phyloP scores from a whole-genome alignment of 1,140 invertebrate genomes.

The Penaeus japonicus region DNA sequence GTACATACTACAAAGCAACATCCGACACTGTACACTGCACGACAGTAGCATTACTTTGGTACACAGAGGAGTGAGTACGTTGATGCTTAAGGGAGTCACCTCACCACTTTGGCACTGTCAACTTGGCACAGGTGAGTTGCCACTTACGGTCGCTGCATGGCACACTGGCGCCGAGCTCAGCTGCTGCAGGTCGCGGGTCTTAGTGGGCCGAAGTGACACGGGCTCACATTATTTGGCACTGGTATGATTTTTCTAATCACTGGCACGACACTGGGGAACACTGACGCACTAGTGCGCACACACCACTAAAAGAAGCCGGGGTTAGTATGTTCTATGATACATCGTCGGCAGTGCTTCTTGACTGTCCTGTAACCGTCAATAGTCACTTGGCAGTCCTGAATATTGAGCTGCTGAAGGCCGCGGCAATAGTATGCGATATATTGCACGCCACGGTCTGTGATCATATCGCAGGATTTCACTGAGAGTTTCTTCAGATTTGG shows the following conservation, averaged over 20 bases:
- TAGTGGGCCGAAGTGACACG: constrained; percentile 31
- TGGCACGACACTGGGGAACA: constrained; percentile 47
- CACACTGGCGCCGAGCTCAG: background rate
- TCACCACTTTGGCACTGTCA: constrained; percentile 53
- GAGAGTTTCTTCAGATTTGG: constrained; percentile 90
- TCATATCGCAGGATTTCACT: constrained; percentile 85
- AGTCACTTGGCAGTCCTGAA: constrained; percentile 89
- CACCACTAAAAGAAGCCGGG: constrained; percentile 80
- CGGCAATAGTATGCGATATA: constrained; percentile 82
- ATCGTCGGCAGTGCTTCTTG: constrained; percentile 88
- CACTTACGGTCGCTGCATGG: constrained; percentile 25
- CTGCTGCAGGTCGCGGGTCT: constrained; percentile 21
- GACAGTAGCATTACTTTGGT: constrained; percentile 51
- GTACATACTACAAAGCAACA: constrained; percentile 37
- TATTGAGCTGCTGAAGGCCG: constrained; percentile 87
- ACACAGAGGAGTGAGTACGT: constrained; percentile 39
- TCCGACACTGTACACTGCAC: constrained; percentile 2
- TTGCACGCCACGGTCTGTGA: constrained; percentile 86
- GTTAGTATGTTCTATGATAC: constrained; percentile 94
- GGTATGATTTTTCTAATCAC: constrained; percentile 47
- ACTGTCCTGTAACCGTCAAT: constrained; percentile 87
- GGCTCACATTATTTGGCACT: constrained; percentile 50
- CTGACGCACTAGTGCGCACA: background rate
- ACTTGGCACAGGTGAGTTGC: constrained; percentile 52
- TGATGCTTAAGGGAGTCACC: constrained; percentile 34